A percentile compares a stretch with the other conserved stretches of the same genome.
Conservation (phyloP, 2,888 invertebrate species). For the Drosophila bunnanda region DNA sequence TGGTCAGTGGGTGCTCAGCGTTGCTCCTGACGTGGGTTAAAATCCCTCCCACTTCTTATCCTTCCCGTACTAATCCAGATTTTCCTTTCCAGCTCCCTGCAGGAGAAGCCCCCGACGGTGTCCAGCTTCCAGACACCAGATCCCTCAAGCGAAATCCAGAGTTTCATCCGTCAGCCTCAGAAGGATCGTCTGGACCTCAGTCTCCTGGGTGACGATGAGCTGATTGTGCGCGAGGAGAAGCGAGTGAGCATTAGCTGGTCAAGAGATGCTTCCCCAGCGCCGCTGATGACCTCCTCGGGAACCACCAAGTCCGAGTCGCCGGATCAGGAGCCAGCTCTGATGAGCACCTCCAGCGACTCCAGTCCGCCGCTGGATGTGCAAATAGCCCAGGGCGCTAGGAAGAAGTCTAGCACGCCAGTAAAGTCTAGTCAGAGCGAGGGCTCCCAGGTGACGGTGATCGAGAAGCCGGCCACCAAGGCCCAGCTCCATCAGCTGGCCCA, state of each 20-base stretch:
- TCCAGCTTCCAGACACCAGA: slow-evolving; percentile 70
- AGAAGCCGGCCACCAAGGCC: slow-evolving; percentile 73
- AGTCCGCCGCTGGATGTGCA: slow-evolving; percentile 58
- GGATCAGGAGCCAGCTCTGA: slow-evolving; percentile 44
- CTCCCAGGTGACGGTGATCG: slow-evolving; percentile 72
- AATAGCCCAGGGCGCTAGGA: slow-evolving; percentile 75
- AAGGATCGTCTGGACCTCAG: slow-evolving; percentile 64
- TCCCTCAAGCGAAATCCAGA: slow-evolving; percentile 66
- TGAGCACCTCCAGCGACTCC: slow-evolving; percentile 55
- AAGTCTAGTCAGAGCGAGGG: slow-evolving; percentile 82
- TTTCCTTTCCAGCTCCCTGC: slow-evolving; percentile 73
- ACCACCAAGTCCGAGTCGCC: slow-evolving; percentile 66
- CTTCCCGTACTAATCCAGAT: neutral
- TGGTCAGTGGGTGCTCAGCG: slow-evolving; percentile 82
- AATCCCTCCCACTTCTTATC: fast-evolving
- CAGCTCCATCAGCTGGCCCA: slow-evolving; percentile 75
- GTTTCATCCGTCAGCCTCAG: slow-evolving; percentile 73
- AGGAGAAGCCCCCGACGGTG: slow-evolving; percentile 76
- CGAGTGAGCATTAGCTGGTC: slow-evolving; percentile 84
- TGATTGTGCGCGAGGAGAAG: slow-evolving; percentile 83
- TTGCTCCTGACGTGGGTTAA: slow-evolving; percentile 74
- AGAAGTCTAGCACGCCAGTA: slow-evolving; percentile 69
- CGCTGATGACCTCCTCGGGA: slow-evolving; percentile 66
- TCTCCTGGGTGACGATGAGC: slow-evolving; percentile 73
- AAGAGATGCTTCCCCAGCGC: slow-evolving; percentile 82